Conservation (phyloP, 2,797 vertebrate genomes). For the Xenentodon cancila region DNA sequence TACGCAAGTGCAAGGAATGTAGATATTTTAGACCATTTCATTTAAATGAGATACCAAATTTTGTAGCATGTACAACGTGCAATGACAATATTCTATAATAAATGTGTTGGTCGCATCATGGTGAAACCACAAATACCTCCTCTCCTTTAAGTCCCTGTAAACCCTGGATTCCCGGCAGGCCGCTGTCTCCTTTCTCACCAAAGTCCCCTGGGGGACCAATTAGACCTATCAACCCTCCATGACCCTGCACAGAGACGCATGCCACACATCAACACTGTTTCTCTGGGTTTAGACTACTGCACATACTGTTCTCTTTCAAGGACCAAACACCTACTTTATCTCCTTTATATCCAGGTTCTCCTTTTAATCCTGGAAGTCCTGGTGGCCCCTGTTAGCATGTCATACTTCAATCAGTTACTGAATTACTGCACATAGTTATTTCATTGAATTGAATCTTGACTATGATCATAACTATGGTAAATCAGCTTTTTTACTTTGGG, state of each 20-base stretch:
- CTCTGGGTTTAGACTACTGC: conserved; percentile 1
- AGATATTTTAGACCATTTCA: no score
- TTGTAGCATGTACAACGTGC: no score
- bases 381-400: conserved; percentile 84
- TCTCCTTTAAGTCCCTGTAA: conserved; percentile 88
- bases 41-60: no score
- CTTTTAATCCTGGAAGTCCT: conserved; percentile 91
- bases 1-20: no score
- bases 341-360: conserved; percentile 88
- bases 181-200: conserved; percentile 94
- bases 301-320: background rate
- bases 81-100: no score
- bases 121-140: conserved; percentile 67
- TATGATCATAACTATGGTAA: no score
- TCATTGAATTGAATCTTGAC: background rate
- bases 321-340: conserved; percentile 86
- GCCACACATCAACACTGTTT: conserved; percentile 26
- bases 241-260: conserved; percentile 82
- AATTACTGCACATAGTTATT: background rate
- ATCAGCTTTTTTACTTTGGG: background rate
- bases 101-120: background rate
- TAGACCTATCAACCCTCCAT: conserved; percentile 89
- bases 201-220: conserved; percentile 91
- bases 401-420: conserved; percentile 25
- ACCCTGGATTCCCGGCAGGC: conserved; percentile 88